Percentiles rank a stretch among this genome's conserved stretches.
phyloP scores from a whole-genome alignment of 2,797 vertebrate species.

The Alosa sapidissima region DNA sequence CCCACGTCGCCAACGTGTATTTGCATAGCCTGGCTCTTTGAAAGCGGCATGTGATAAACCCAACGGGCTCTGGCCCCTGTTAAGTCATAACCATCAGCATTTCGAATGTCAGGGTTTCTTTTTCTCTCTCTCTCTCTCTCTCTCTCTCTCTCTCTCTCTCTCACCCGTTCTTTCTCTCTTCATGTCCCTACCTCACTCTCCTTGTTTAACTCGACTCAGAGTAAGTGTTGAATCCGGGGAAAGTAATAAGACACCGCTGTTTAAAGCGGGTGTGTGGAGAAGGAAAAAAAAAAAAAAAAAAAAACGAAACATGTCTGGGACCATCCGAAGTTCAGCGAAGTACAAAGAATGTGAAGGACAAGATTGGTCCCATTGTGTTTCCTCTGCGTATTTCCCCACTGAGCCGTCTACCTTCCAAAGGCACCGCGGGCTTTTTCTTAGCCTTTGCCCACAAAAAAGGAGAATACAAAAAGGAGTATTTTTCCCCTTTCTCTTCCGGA shows the following conservation, averaged over 20 bases:
- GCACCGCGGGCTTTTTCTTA: constrained; percentile 75
- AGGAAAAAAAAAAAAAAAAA: constrained; percentile 46
- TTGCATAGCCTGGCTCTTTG: constrained; percentile 76
- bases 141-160: background rate
- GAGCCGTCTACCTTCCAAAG: constrained; percentile 63
- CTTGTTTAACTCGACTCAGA: constrained; percentile 10
- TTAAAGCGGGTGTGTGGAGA: constrained; percentile 29
- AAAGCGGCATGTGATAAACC: constrained; percentile 73
- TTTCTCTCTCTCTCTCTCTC: background rate
- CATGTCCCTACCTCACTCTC: background rate
- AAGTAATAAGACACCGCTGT: constrained; percentile 62
- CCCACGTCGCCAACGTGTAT: constrained; percentile 73
- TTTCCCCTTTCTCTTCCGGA: constrained; percentile 60
- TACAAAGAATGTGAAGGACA: constrained; percentile 74
- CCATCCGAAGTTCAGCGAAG: constrained; percentile 70
- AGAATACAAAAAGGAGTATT: constrained; percentile 48
- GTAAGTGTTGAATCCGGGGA: background rate
- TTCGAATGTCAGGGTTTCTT: constrained; percentile 38
- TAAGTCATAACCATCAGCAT: constrained; percentile 73
- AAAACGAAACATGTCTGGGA: constrained; percentile 67
- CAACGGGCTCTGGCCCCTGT: constrained; percentile 69
- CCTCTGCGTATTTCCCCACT: constrained; percentile 73
- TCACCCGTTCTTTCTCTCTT: background rate
- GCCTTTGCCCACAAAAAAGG: constrained; percentile 64
- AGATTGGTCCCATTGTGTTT: constrained; percentile 72